Conservation (phyloP, 2,113 vertebrate genomes). For the Callionymus lyra region DNA sequence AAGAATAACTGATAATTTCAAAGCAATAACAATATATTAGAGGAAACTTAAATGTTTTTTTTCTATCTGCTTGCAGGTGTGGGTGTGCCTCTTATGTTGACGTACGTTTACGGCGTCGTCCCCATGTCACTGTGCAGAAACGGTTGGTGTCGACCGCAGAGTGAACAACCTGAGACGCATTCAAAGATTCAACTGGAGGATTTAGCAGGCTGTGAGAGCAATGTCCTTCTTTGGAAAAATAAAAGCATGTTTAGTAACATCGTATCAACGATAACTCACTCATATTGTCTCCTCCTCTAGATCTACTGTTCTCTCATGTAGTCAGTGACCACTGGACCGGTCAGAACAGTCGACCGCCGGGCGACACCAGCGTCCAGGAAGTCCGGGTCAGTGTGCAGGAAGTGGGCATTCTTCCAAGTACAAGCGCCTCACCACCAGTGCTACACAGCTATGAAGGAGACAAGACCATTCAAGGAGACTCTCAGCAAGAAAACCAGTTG, state of each 20-base stretch:
- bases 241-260: too few relatives aligned
- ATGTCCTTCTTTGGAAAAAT: too few relatives aligned
- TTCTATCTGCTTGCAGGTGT: conserved; percentile 55
- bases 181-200: conserved; percentile 69
- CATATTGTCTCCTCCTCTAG: conserved; percentile 63
- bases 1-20: too few relatives aligned
- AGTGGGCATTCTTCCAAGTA: conserved; percentile 53
- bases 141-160: conserved; percentile 68
- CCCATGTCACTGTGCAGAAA: conserved; percentile 77
- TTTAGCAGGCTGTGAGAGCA: conserved; percentile 72
- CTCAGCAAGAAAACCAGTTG: conserved; percentile 49
- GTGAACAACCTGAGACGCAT: conserved; percentile 53
- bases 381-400: conserved; percentile 58
- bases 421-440: conserved; percentile 30
- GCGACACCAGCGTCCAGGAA: conserved; percentile 54
- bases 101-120: conserved; percentile 76
- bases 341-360: conserved; percentile 53
- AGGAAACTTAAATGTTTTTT: neutral
- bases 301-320: conserved; percentile 69
- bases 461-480: conserved; percentile 41
- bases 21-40: too few relatives aligned
- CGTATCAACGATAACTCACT: neutral
- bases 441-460: conserved; percentile 29
- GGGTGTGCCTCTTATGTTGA: conserved; percentile 76
- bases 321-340: conserved; percentile 76